Evolutionary conservation across 2,797 vertebrate species (phyloP).

Genomic region (Myotis pilosus): DNA sequence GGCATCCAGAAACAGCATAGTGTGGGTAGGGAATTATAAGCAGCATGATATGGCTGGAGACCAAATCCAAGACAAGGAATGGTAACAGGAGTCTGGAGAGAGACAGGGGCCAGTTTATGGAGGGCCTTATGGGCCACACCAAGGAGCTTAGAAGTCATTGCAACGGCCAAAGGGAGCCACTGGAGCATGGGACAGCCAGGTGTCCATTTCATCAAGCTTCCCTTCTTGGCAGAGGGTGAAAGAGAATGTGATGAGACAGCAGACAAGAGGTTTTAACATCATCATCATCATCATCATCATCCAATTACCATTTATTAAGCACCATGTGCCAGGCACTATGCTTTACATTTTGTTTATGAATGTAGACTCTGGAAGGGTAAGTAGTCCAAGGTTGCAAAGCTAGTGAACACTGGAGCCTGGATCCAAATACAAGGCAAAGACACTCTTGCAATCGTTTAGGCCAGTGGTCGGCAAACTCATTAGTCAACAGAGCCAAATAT

Average conservation of each 20-base stretch:
- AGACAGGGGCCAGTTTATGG: neutral
- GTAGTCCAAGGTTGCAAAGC: neutral
- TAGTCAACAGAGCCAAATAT: no score
- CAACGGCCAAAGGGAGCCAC: neutral
- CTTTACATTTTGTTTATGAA: neutral
- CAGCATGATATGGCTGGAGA: neutral
- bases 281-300: neutral
- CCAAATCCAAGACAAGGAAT: constrained; percentile 3
- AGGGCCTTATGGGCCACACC: neutral
- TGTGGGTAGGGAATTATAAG: neutral
- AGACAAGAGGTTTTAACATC: neutral
- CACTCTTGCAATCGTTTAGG: neutral
- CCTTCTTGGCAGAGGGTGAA: neutral
- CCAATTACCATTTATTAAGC: neutral
- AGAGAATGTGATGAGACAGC: neutral
- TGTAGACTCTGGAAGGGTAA: neutral
- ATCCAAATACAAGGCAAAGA: constrained; percentile 13
- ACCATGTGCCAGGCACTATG: neutral
- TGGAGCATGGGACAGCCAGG: neutral
- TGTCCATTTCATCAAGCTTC: neutral
- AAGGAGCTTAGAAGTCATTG: neutral
- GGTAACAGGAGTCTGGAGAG: neutral
- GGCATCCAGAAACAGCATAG: neutral
- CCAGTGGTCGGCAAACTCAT: no score
- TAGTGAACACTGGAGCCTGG: neutral